Evolutionary conservation across 2,888 invertebrate genomes (phyloP).

Genomic region (Tyria jacobaeae): DNA sequence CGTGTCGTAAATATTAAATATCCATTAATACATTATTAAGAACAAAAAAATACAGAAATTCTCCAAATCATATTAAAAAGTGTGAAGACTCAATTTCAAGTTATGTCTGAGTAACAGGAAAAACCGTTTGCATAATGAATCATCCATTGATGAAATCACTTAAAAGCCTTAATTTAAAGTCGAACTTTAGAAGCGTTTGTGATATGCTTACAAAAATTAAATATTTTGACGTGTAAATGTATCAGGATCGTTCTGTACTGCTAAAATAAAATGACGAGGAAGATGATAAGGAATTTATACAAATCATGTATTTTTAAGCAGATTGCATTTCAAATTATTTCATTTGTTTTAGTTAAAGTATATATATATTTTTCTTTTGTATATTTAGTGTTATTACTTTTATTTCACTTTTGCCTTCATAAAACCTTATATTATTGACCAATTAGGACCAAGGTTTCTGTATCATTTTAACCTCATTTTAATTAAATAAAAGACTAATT

Average conservation of each 20-base stretch:
- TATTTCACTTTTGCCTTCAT: neutral
- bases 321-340: too few species aligned
- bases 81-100: neutral
- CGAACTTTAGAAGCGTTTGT: neutral
- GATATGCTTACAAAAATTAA: too few species aligned
- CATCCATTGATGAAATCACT: neutral
- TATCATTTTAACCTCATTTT: conserved; percentile 1
- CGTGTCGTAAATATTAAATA: too few species aligned
- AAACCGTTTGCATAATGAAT: conserved; percentile 10
- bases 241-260: too few species aligned
- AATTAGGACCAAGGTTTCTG: conserved; percentile 10
- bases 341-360: neutral
- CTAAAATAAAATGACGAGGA: too few species aligned
- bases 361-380: neutral
- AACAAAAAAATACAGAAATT: neutral
- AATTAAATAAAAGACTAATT: conserved; percentile 1
- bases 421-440: conserved; percentile 8
- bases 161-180: conserved; percentile 6
- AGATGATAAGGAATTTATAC: too few species aligned
- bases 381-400: neutral
- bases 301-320: too few species aligned
- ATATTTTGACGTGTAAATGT: too few species aligned
- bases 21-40: too few species aligned
- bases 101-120: conserved; percentile 4
- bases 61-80: neutral